Percentiles rank a stretch among this genome's conserved stretches.
Evolutionary conservation across 2,113 vertebrate species (phyloP).

Genomic region (Aldabrachelys gigantea): DNA sequence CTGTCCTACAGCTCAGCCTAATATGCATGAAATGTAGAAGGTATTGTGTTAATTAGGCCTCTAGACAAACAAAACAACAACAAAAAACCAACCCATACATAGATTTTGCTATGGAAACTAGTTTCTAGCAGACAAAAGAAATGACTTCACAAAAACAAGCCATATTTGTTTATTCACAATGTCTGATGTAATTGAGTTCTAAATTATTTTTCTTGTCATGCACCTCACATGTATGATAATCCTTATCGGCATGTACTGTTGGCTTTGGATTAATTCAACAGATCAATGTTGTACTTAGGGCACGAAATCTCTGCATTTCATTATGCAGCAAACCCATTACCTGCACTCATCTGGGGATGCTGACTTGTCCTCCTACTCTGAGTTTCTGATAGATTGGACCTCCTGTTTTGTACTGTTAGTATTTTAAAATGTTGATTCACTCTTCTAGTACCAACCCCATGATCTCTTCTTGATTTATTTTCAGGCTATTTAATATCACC

Average conservation of each 20-base stretch:
- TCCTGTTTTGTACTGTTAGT: background rate
- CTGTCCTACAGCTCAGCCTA: background rate
- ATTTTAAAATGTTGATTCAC: constrained; percentile 21
- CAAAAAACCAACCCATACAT: background rate
- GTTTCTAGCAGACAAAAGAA: constrained; percentile 27
- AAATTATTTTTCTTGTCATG: constrained; percentile 57
- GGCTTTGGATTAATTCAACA: constrained; percentile 41
- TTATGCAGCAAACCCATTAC: constrained; percentile 67
- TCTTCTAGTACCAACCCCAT: background rate
- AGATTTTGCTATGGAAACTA: constrained; percentile 3
- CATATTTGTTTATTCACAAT: constrained; percentile 64
- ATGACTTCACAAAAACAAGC: constrained; percentile 42
- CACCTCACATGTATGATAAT: constrained; percentile 12
- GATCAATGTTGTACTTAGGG: constrained; percentile 10
- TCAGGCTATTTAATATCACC: constrained; percentile 8
- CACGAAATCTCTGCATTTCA: constrained; percentile 54
- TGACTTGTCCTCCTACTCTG: background rate
- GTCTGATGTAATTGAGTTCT: constrained; percentile 34
- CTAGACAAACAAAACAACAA: background rate
- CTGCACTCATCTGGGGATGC: constrained; percentile 31
- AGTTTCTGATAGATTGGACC: background rate
- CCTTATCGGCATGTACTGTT: constrained; percentile 23
- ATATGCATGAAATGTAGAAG: background rate
- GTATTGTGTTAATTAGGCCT: background rate
- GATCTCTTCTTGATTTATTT: constrained; percentile 20